A percentile compares a stretch with the other conserved stretches of the same genome.
Conservation (phyloP, 2,113 vertebrate species). For the Aleadryas rufinucha region DNA sequence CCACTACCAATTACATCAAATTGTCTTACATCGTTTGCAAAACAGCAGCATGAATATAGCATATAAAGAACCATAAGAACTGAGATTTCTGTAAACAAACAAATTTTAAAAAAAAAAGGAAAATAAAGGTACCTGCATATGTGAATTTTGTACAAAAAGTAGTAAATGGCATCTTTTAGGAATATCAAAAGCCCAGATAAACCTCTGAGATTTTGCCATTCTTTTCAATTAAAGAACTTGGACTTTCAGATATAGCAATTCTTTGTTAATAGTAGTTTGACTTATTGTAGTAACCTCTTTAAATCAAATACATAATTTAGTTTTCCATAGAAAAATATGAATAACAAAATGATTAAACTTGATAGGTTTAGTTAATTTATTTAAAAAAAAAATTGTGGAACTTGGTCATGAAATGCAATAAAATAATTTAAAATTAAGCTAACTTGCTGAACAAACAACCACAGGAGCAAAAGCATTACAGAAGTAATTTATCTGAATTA, state of each 20-base stretch:
- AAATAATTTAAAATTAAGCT: neutral
- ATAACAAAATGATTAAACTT: neutral
- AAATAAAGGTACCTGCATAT: neutral
- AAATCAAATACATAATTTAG: neutral
- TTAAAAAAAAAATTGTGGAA: neutral
- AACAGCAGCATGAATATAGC: neutral
- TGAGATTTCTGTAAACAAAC: neutral
- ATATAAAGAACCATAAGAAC: neutral
- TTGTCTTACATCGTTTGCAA: neutral
- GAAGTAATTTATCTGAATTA: neutral
- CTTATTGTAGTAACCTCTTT: neutral
- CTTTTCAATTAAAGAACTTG: neutral
- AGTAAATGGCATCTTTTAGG: neutral
- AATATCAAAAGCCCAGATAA: neutral
- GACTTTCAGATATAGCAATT: neutral
- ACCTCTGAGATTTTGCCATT: neutral
- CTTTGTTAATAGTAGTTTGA: neutral
- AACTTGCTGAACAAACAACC: neutral
- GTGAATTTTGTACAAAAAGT: neutral
- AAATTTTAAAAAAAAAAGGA: neutral
- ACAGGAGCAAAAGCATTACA: neutral
- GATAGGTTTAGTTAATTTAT: neutral
- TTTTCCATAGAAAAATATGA: neutral
- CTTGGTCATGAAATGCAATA: neutral
- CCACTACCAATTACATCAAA: neutral